These are phyloP conservation scores for Oeneis ivallda DNA, from an alignment of 2,888 invertebrate genomes.

Conservation along the genomic window DNA sequence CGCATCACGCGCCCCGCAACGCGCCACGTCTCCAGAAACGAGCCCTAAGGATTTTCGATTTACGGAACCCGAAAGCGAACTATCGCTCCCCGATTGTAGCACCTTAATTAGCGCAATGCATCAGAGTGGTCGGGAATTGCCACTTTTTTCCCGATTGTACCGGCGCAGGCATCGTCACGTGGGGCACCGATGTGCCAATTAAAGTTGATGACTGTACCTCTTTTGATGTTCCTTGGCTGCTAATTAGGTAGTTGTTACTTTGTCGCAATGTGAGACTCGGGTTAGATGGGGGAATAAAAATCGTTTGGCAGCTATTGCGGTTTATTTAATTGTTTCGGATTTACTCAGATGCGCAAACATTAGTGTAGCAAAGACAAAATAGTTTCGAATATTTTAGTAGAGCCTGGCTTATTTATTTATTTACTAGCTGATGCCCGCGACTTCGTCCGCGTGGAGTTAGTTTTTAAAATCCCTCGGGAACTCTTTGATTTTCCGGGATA, in stretches of 20 bases:
- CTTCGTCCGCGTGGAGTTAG: too few relatives aligned
- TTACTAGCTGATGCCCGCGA: too few relatives aligned
- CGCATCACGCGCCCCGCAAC: too few relatives aligned
- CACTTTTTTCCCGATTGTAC: slow-evolving; percentile 55
- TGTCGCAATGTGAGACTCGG: not conserved
- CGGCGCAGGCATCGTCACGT: slow-evolving; percentile 42
- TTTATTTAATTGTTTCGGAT: not conserved
- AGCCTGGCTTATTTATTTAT: too few relatives aligned
- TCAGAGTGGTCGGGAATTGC: slow-evolving; percentile 61
- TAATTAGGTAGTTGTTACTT: slow-evolving; percentile 47
- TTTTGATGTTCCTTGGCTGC: slow-evolving; percentile 42
- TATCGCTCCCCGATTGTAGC: slow-evolving; percentile 50
- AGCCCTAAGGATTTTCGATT: not conserved
- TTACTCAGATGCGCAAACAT: not conserved
- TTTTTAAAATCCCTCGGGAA: too few relatives aligned
- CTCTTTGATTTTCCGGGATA: too few relatives aligned
- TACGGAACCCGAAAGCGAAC: slow-evolving; percentile 44
- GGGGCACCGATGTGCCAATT: slow-evolving; percentile 58
- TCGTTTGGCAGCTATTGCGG: not conserved
- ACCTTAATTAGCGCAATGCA: slow-evolving; percentile 65
- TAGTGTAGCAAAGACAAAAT: too few relatives aligned
- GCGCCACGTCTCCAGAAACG: too few relatives aligned
- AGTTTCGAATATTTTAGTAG: too few relatives aligned
- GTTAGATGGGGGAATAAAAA: not conserved
- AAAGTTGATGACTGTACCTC: slow-evolving; percentile 45